Base-by-base conservation (phyloP, 2,797 vertebrate genomes). In the Lithobates pipiens region DNA sequence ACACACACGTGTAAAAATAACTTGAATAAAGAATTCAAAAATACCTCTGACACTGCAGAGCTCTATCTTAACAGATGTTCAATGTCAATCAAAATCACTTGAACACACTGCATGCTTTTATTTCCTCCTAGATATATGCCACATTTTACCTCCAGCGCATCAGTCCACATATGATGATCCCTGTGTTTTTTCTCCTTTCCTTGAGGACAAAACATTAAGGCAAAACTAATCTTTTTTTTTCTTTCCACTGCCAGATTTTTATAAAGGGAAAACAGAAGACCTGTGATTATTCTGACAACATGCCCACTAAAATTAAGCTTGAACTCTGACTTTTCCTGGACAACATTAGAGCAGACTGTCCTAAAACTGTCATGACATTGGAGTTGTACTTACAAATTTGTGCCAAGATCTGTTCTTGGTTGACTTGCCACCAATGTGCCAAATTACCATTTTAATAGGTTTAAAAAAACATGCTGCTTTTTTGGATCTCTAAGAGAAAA, bases 211-310 rank as follows among this genome's bases (percentile, higher is more conserved):
- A 75, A 74, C 46, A 86, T 83, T 77, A 83, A 65, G 80, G 57
- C 54, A 83, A 83, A 82, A 73, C 50, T 74, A 73, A 77, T 82
- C 18, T 67, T 77, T 86, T 50, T 29, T 54, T 50, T 74, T 73
- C 57, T 46, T 86, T 81, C 84, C 32, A 69, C 74, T 86, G 85
- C 75, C 80, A 86, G 36, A 77, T 82, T 29, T 82, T 82, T 86
- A 54, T 86, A 27, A 72, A 46, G 74, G 68, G 67, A 25, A 83
- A 86, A 73, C 6, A 44, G 36, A 82, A 86, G 69, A 73, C 74
- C 61, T 78, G 80, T 86, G 69, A 86, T 86, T 86, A 74, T 83
- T 83, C 54, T 86, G 85, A 86, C 85, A 86, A 78, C 29, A 72
- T 83, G 85, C 76, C 61, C 67, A 68, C 68, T 74, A 71, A 86